Evolutionary conservation across 2,888 invertebrate genomes (phyloP), one percentile per base, ranked within the genome.

Genomic region (Acleris emargana): DNA sequence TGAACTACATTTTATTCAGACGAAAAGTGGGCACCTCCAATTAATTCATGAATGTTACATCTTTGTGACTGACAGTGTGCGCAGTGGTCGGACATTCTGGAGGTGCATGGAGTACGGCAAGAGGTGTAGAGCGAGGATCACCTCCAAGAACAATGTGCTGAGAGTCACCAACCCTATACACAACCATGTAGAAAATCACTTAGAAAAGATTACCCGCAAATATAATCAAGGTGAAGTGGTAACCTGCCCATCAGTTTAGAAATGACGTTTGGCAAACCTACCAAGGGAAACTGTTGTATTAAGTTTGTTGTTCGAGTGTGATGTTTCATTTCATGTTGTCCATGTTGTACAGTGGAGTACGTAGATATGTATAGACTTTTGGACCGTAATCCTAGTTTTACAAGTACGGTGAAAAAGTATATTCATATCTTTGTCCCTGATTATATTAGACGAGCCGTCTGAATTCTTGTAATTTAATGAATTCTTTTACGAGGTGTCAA

Each of bases 11-110:
- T 92, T 92, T 75, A 91, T 92, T 69, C 91, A 91, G 71, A 92
- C 92, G 42, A 91, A 91, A 83, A 91, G 92, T 73, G 92, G 92
- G 9, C 92, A 91, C 68, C 81, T 92, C 3, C 92, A 92, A 69
- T 76, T 92, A 71, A 92, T 92, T 67, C 85, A 92, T 69, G 92
- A 92, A 72, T 89, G 91, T 1, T 92, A 91, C 68, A 92, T 92
- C 69, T 92, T 91, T 74, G 92, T 92, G 71, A 91, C 92, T 58
- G 92, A 92, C 78, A 90, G 92, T 78, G 91, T 92, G 58, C 84
- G 92, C 9, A 91, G 92, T 72, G 93, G 92, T 9, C 81, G 92
- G 54, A 93, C 93, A 5, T 91, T 93, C 72, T 93, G 93, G 93
- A 80, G 91, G 53, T 93, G 93, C 72, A 90, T 91, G 89, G 92